Percentiles rank a stretch among this genome's conserved stretches.
phyloP scores from a whole-genome alignment of 2,888 invertebrate genomes.

The Leuctra nigra region DNA sequence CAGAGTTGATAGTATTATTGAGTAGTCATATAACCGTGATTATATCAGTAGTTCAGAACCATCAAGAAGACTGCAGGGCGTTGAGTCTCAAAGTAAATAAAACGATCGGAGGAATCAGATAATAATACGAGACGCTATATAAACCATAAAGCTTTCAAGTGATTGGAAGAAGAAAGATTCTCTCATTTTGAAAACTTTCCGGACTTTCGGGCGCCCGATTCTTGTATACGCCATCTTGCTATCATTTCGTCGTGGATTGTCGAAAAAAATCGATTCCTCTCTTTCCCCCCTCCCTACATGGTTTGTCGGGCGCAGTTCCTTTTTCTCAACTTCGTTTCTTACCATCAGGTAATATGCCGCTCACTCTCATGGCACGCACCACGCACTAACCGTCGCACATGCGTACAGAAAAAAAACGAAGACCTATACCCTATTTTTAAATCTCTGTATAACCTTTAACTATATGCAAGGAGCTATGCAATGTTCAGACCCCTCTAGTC shows the following conservation, averaged over 20 bases:
- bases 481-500: constrained; percentile 7
- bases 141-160: no score
- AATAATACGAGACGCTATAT: no score
- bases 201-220: constrained; percentile 9
- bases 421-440: constrained; percentile 12
- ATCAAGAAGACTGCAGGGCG: no score
- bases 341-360: constrained; percentile 12
- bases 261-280: constrained; percentile 14
- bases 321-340: no score
- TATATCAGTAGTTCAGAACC: no score
- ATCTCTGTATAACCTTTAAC: constrained; percentile 12
- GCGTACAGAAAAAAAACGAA: constrained; percentile 1
- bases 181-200: neutral
- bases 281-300: no score
- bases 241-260: constrained; percentile 1
- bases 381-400: neutral
- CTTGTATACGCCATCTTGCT: constrained; percentile 1
- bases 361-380: constrained; percentile 11
- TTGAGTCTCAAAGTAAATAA: no score
- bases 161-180: constrained; percentile 1
- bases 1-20: no score
- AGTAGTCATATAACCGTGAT: no score
- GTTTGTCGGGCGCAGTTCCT: neutral
- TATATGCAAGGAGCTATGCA: constrained; percentile 3
- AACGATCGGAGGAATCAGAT: no score